Conservation (phyloP, 2,797 vertebrate species). For the Rallus crepitans region DNA sequence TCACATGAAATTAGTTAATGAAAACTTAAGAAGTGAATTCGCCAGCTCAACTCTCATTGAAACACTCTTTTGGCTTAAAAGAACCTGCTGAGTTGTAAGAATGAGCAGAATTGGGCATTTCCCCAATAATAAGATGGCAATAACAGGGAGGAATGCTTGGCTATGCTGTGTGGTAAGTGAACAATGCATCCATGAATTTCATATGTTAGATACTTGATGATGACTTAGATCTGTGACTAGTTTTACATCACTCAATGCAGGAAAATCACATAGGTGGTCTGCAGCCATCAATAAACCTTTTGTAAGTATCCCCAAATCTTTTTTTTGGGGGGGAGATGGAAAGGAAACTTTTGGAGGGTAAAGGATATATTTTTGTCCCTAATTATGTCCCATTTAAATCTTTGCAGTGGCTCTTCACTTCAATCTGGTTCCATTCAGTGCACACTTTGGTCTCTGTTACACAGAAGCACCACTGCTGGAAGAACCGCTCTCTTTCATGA, state of each 20-base stretch:
- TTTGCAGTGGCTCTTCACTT: background rate
- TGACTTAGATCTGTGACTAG: background rate
- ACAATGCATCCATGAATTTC: constrained; percentile 14
- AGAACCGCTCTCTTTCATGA: background rate
- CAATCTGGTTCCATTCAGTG: background rate
- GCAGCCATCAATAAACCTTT: background rate
- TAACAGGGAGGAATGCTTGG: constrained; percentile 47
- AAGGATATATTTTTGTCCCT: background rate
- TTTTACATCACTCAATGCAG: background rate
- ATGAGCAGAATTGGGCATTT: constrained; percentile 26
- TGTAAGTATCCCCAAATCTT: background rate
- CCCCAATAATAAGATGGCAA: constrained; percentile 41
- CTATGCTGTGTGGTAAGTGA: background rate
- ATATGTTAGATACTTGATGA: background rate
- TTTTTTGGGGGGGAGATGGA: background rate
- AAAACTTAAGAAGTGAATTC: constrained; percentile 14
- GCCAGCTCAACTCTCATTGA: constrained; percentile 22
- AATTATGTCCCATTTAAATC: background rate
- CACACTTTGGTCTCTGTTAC: background rate
- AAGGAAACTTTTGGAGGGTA: background rate
- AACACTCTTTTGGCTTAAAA: constrained; percentile 43
- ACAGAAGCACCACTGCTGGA: background rate
- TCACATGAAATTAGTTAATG: constrained; percentile 56
- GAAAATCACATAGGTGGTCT: background rate
- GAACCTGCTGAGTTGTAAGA: constrained; percentile 47